A percentile compares a stretch with the other conserved stretches of the same genome.
These are phyloP conservation scores for Cephus cinctus DNA, from an alignment of 1,140 invertebrate genomes.

Conservation along the genomic window DNA sequence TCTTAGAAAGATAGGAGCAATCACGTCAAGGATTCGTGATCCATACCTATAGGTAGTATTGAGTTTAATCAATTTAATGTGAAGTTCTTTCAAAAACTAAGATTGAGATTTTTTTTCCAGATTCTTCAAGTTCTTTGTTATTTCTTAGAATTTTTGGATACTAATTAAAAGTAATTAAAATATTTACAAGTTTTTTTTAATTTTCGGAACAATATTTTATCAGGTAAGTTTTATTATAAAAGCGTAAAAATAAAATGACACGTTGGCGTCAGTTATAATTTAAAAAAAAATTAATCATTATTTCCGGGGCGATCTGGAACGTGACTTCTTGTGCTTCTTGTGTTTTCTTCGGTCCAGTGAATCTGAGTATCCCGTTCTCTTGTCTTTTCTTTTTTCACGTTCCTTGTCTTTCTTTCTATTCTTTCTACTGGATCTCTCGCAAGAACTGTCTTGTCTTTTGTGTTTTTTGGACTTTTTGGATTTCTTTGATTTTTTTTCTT, in stretches of 20 bases:
- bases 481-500: constrained; percentile 38
- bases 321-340: constrained; percentile 40
- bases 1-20: too few relatives aligned
- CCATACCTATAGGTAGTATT: too few relatives aligned
- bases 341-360: constrained; percentile 38
- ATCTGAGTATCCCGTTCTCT: constrained; percentile 45
- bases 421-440: constrained; percentile 38
- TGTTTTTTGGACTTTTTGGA: constrained; percentile 53
- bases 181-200: too few relatives aligned
- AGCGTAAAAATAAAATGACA: constrained; percentile 26
- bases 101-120: too few relatives aligned
- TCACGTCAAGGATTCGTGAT: too few relatives aligned
- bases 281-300: constrained; percentile 11
- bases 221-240: constrained; percentile 40
- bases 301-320: constrained; percentile 29
- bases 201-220: too few relatives aligned
- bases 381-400: constrained; percentile 50
- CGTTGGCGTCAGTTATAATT: constrained; percentile 2
- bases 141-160: background rate
- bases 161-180: constrained; percentile 30
- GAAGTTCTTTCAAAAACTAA: too few relatives aligned
- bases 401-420: constrained; percentile 43
- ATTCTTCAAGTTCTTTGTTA: too few relatives aligned
- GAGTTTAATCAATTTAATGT: too few relatives aligned
- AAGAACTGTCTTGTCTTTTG: constrained; percentile 34